Conservation (phyloP, 2,113 vertebrate genomes). For the Electrona antarctica region DNA sequence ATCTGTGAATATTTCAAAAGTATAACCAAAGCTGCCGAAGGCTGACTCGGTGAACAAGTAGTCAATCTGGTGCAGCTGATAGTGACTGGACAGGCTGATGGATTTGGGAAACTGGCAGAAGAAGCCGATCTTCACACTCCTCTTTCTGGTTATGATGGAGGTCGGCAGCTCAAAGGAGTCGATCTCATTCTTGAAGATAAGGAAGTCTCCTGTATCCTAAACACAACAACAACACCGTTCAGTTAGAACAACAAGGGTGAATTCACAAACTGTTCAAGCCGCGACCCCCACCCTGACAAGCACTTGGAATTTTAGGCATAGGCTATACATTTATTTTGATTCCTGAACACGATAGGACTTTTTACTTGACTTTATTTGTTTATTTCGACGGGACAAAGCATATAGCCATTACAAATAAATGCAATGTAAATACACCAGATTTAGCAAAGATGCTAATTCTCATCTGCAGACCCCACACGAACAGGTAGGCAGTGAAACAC, state of each 20-base stretch:
- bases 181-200: constrained; percentile 74
- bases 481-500: too few relatives aligned
- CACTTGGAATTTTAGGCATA: too few relatives aligned
- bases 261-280: too few relatives aligned
- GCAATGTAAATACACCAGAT: too few relatives aligned
- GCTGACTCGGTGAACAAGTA: constrained; percentile 76
- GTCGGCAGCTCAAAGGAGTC: constrained; percentile 52
- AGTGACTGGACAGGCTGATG: constrained; percentile 62
- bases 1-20: constrained; percentile 68
- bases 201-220: constrained; percentile 72
- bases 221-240: not conserved
- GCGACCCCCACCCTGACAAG: too few relatives aligned
- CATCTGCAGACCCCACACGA: too few relatives aligned
- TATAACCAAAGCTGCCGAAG: constrained; percentile 77
- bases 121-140: constrained; percentile 62
- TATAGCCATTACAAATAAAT: too few relatives aligned
- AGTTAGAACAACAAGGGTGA: not conserved
- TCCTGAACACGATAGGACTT: too few relatives aligned
- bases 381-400: too few relatives aligned
- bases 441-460: too few relatives aligned
- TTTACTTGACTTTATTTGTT: too few relatives aligned
- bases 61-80: constrained; percentile 59
- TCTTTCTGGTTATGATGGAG: constrained; percentile 62
- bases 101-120: constrained; percentile 76
- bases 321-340: too few relatives aligned